Evolutionary conservation across 2,113 vertebrate species (phyloP).

Genomic region (Chaetops frenatus): DNA sequence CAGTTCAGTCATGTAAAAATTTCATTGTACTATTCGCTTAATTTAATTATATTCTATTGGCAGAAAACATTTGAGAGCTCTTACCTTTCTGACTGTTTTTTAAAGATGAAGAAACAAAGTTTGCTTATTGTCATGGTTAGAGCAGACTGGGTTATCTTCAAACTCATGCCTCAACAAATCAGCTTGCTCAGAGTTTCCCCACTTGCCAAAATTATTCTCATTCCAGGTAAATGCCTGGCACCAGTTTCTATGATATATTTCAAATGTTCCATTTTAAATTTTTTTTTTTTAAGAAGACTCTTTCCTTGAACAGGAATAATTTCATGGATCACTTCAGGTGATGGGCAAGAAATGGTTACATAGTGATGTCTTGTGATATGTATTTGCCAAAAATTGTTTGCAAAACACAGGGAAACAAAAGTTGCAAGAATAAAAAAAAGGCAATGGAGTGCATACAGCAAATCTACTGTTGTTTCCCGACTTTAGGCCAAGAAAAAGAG

Average conservation of each 20-base stretch:
- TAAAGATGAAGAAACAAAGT: background rate
- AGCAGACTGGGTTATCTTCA: background rate
- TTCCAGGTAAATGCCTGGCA: background rate
- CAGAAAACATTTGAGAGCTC: background rate
- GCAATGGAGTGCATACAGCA: background rate
- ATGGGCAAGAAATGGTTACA: background rate
- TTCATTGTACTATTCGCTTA: background rate
- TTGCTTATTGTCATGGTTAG: background rate
- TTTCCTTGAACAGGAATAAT: background rate
- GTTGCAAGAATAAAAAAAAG: background rate
- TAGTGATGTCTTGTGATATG: background rate
- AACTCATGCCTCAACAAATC: background rate
- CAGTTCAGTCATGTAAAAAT: background rate
- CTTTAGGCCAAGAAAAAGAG: background rate
- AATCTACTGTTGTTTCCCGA: background rate
- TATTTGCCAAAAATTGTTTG: background rate
- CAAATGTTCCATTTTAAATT: background rate
- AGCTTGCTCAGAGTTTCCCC: background rate
- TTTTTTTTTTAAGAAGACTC: background rate
- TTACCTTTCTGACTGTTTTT: background rate
- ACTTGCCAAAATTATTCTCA: background rate
- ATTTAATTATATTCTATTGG: background rate
- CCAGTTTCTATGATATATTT: background rate
- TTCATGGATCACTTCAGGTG: background rate
- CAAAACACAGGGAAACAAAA: background rate